These are phyloP conservation scores for Erpetoichthys calabaricus DNA, from an alignment of 2,797 vertebrate species.

Conservation along the genomic window DNA sequence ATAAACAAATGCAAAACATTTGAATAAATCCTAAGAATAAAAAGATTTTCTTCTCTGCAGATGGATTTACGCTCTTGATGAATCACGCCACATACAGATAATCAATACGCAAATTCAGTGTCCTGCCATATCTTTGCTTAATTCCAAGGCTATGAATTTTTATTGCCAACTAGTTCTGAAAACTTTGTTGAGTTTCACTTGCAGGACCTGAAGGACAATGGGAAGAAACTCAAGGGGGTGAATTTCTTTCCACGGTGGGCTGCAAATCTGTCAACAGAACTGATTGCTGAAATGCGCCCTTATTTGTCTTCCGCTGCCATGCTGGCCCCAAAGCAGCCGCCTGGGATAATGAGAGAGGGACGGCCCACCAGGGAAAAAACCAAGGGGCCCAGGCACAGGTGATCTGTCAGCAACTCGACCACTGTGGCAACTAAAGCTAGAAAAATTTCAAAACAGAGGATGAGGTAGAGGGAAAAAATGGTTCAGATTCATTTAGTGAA, in stretches of 20 bases:
- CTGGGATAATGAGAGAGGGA: constrained; percentile 65
- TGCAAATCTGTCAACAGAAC: constrained; percentile 72
- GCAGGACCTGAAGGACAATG: constrained; percentile 15
- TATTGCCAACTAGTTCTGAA: too few relatives aligned
- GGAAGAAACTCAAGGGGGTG: constrained; percentile 44
- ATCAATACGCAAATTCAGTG: too few relatives aligned
- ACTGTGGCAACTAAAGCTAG: constrained; percentile 35
- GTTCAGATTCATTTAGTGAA: constrained; percentile 23
- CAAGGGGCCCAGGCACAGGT: constrained; percentile 42
- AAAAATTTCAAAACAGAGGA: constrained; percentile 25
- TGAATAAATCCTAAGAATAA: too few relatives aligned
- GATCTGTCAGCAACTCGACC: constrained; percentile 53
- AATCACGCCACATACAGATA: too few relatives aligned
- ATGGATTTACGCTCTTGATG: too few relatives aligned
- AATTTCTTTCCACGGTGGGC: constrained; percentile 54
- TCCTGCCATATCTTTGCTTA: too few relatives aligned
- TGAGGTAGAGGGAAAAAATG: constrained; percentile 21
- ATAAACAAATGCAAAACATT: too few relatives aligned
- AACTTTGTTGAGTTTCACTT: neutral
- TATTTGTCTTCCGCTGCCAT: constrained; percentile 70
- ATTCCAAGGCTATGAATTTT: too few relatives aligned
- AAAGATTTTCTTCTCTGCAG: too few relatives aligned
- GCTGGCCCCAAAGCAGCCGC: constrained; percentile 46
- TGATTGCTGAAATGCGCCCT: constrained; percentile 58
- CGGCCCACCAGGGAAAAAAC: constrained; percentile 43